Conservation (phyloP, 2,113 vertebrate genomes). For the Neopipo cinnamomea region DNA sequence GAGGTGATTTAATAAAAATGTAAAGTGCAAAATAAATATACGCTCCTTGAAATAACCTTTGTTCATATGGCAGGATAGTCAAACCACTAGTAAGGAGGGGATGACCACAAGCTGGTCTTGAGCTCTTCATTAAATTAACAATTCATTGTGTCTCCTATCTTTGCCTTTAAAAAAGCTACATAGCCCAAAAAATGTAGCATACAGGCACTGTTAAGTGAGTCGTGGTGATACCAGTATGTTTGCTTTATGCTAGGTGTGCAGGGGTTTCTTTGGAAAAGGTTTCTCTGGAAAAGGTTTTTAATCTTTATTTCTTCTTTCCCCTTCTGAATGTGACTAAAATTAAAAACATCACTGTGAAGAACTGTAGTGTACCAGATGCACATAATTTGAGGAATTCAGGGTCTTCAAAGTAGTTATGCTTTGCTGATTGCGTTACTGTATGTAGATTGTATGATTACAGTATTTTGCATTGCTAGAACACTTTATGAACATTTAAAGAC, state of each 20-base stretch:
- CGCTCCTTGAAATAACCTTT: not conserved
- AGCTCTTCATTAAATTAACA: not conserved
- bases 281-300: not conserved
- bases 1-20: not conserved
- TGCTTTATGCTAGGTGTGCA: not conserved
- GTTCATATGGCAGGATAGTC: not conserved
- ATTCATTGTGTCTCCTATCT: not conserved
- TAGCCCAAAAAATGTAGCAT: not conserved
- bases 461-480: conserved; percentile 46
- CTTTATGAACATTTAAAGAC: conserved; percentile 41
- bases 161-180: not conserved
- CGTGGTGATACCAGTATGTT: not conserved
- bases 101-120: not conserved
- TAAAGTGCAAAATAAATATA: not conserved
- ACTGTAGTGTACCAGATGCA: conserved; percentile 10
- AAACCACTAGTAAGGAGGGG: not conserved
- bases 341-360: not conserved
- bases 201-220: not conserved
- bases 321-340: conserved; percentile 8
- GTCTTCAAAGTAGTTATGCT: conserved; percentile 26
- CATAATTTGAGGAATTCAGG: conserved; percentile 20
- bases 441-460: conserved; percentile 42
- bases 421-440: conserved; percentile 47
- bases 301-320: conserved; percentile 14
- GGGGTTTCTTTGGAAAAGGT: not conserved